Conservation (phyloP, 2,113 vertebrate genomes). For the Urocitellus parryii region DNA sequence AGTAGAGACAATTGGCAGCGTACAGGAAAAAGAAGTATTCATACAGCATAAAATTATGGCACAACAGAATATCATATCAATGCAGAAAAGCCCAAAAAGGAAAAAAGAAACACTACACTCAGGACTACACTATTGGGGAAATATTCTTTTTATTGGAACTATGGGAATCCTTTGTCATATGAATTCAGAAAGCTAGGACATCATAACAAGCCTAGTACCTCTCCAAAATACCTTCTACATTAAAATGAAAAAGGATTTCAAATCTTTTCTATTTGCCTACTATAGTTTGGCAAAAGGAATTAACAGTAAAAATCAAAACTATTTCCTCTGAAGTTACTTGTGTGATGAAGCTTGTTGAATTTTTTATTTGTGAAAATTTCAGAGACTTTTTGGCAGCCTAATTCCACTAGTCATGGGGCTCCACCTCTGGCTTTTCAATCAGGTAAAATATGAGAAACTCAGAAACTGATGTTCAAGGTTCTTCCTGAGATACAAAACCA, state of each 20-base stretch:
- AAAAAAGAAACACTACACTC: not conserved
- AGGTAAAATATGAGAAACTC: constrained; percentile 48
- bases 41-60: not conserved
- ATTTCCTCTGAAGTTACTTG: constrained; percentile 55
- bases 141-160: constrained; percentile 8
- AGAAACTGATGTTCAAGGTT: not conserved
- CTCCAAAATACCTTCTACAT: constrained; percentile 51
- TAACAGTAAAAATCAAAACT: constrained; percentile 65
- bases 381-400: constrained; percentile 35
- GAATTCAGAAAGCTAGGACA: constrained; percentile 51
- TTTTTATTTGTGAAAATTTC: constrained; percentile 65
- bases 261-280: constrained; percentile 31
- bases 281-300: constrained; percentile 40
- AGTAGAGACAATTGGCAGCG: not conserved
- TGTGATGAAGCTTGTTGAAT: not conserved
- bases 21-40: not conserved
- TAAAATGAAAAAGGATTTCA: constrained; percentile 56
- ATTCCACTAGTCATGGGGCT: not conserved
- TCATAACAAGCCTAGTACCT: not conserved
- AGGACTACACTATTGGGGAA: not conserved
- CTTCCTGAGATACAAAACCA: not conserved
- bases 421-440: constrained; percentile 52
- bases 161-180: not conserved
- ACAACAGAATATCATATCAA: not conserved
- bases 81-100: not conserved